These are phyloP conservation scores for Drosophila koepferae DNA, from an alignment of 2,888 invertebrate species.

Conservation along the genomic window DNA sequence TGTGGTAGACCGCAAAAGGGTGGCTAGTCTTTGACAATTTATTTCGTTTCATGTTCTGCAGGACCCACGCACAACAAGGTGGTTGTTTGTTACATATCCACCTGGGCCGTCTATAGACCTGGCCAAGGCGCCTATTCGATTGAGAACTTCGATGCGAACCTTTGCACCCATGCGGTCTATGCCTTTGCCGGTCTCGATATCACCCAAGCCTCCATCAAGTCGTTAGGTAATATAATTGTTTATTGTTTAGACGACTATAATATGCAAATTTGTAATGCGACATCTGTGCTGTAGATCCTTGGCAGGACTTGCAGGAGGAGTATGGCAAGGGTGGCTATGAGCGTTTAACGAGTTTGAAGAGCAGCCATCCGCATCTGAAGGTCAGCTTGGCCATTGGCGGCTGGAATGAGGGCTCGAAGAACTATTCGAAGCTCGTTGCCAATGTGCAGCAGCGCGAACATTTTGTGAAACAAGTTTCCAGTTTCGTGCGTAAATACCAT, in stretches of 20 bases:
- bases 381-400: constrained; percentile 94
- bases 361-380: constrained; percentile 89
- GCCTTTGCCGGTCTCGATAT: constrained; percentile 92
- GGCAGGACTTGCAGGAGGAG: constrained; percentile 91
- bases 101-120: constrained; percentile 92
- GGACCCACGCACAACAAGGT: constrained; percentile 90
- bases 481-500: constrained; percentile 87
- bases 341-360: constrained; percentile 88
- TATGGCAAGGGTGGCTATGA: constrained; percentile 91
- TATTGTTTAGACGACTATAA: background rate
- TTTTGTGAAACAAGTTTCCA: constrained; percentile 90
- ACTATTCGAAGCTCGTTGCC: constrained; percentile 87
- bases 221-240: constrained; percentile 87
- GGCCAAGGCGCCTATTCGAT: constrained; percentile 88
- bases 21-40: constrained; percentile 23
- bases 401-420: constrained; percentile 94
- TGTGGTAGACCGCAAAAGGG: constrained; percentile 46
- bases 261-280: constrained; percentile 35
- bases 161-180: constrained; percentile 93
- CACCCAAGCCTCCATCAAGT: constrained; percentile 88
- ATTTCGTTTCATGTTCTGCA: constrained; percentile 69
- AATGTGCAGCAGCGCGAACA: constrained; percentile 87
- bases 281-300: constrained; percentile 87
- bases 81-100: constrained; percentile 92
- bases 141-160: constrained; percentile 89